phyloP scores from a whole-genome alignment of 2,113 vertebrate genomes.

The Coturnix japonica region DNA sequence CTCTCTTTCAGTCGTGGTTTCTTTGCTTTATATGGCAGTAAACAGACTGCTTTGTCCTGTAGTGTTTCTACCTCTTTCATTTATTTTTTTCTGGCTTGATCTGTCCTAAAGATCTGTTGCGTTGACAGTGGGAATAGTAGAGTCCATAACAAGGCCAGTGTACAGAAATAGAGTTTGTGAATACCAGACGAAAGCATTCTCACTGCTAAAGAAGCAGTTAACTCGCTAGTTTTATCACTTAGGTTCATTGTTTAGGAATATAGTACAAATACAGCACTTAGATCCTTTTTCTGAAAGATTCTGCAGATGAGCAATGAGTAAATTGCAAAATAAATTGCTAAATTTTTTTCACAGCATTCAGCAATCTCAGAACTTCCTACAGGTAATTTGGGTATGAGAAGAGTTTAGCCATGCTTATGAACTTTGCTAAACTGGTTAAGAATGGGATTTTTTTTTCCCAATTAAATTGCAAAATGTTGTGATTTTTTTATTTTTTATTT shows the following conservation, averaged over 20 bases:
- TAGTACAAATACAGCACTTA: neutral
- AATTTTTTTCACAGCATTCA: neutral
- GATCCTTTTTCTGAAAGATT: neutral
- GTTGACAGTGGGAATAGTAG: neutral
- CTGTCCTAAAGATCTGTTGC: neutral
- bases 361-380: neutral
- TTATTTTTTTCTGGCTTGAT: neutral
- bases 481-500: too few species aligned
- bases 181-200: rapidly evolving
- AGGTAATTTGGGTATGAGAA: neutral
- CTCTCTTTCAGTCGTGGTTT: neutral
- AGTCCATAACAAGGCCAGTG: neutral
- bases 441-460: neutral
- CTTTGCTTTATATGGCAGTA: neutral
- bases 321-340: neutral
- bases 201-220: neutral
- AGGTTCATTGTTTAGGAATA: neutral
- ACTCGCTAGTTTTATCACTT: neutral
- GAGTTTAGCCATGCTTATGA: neutral
- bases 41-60: neutral
- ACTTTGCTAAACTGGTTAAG: neutral
- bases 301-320: neutral
- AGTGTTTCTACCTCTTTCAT: neutral
- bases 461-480: neutral
- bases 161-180: neutral